Evolutionary conservation across 2,888 invertebrate genomes (phyloP).

Genomic region (Dynastes hyllus): DNA sequence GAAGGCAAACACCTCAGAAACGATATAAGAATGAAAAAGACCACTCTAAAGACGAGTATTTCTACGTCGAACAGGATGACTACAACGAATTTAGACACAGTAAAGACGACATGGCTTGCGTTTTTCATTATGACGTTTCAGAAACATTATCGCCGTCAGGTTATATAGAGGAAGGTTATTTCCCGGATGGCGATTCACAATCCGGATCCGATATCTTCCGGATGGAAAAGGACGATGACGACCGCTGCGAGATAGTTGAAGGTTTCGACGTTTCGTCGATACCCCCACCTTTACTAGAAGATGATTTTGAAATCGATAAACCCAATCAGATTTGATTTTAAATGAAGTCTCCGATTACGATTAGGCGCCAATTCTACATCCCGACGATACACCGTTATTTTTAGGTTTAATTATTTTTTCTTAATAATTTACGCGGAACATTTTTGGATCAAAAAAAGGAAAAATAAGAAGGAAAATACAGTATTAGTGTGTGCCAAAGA

Average conservation of each 20-base stretch:
- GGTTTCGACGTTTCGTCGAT: conserved; percentile 84
- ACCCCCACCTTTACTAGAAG: conserved; percentile 85
- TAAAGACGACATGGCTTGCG: conserved; percentile 67
- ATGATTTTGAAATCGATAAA: conserved; percentile 79
- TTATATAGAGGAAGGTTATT: conserved; percentile 76
- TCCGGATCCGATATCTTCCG: conserved; percentile 71
- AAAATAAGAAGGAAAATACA: conserved; percentile 19
- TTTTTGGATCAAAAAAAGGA: background rate
- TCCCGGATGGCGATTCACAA: conserved; percentile 76
- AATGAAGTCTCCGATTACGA: conserved; percentile 52
- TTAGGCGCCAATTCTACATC: no score
- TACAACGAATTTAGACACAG: conserved; percentile 67
- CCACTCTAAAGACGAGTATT: conserved; percentile 67
- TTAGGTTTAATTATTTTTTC: background rate
- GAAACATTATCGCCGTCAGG: conserved; percentile 41
- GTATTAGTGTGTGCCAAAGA: conserved; percentile 52
- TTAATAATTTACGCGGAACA: background rate
- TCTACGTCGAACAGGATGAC: conserved; percentile 66
- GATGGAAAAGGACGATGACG: conserved; percentile 70
- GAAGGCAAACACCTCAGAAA: conserved; percentile 77
- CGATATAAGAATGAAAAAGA: conserved; percentile 75
- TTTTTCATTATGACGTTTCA: conserved; percentile 65
- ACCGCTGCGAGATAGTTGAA: conserved; percentile 81
- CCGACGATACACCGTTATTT: background rate
- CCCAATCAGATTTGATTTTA: conserved; percentile 69